phyloP scores from a whole-genome alignment of 1,140 invertebrate species.

The Paramacrobiotus metropolitanus region DNA sequence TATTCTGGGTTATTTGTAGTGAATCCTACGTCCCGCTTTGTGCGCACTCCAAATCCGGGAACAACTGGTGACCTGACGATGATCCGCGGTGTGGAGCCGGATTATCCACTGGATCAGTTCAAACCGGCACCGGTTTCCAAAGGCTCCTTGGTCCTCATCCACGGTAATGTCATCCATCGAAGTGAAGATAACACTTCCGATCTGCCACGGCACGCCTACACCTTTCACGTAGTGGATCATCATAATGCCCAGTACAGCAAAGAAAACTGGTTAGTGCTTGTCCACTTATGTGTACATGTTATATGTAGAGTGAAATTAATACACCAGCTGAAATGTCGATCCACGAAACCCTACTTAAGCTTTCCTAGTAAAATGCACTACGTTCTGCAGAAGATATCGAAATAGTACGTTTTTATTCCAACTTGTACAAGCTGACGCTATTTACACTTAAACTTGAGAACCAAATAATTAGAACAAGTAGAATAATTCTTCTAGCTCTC shows the following conservation, averaged over 20 bases:
- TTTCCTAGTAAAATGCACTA: too few species aligned
- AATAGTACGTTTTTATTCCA: too few species aligned
- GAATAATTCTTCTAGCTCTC: too few species aligned
- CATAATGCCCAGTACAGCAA: conserved; percentile 43
- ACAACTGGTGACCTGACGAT: conserved; percentile 29
- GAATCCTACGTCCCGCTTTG: conserved; percentile 29
- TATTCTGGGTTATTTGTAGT: background rate
- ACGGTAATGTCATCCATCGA: conserved; percentile 76
- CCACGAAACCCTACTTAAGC: too few species aligned
- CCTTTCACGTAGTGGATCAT: conserved; percentile 74
- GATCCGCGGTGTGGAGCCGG: conserved; percentile 29
- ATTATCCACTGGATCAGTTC: conserved; percentile 51
- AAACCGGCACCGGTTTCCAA: conserved; percentile 48
- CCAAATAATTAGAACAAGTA: too few species aligned
- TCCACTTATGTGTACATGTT: too few species aligned
- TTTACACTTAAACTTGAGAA: too few species aligned
- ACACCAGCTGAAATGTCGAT: too few species aligned
- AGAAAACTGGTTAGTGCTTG: conserved; percentile 76
- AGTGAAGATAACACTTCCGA: conserved; percentile 60
- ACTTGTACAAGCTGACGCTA: too few species aligned
- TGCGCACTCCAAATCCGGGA: conserved; percentile 39
- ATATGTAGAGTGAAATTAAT: too few species aligned
- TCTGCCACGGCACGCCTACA: conserved; percentile 71
- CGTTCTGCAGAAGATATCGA: too few species aligned
- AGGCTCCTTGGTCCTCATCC: conserved; percentile 63